Conservation (phyloP, 2,113 vertebrate genomes). For the Pterophyllum scalare region DNA sequence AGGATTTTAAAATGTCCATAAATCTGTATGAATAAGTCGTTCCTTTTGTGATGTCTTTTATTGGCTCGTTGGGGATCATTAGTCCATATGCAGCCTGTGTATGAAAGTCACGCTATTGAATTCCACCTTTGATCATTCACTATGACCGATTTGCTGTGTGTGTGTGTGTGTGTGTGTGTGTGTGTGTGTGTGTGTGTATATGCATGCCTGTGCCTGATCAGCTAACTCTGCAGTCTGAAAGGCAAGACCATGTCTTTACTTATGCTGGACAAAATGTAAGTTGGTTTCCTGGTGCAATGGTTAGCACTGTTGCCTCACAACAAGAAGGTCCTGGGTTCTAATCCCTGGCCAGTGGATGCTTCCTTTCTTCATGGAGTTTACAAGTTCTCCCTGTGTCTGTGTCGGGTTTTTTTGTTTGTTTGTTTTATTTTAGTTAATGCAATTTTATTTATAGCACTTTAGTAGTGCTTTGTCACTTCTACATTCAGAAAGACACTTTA, state of each 20-base stretch:
- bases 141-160: background rate
- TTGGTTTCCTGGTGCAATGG: background rate
- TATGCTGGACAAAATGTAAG: background rate
- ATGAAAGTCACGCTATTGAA: background rate
- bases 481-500: background rate
- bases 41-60: constrained; percentile 17
- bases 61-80: background rate
- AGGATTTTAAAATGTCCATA: constrained; percentile 36
- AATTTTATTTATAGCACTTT: background rate
- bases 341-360: background rate
- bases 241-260: background rate
- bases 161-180: background rate
- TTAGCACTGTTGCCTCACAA: no score
- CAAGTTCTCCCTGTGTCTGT: background rate
- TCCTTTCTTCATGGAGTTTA: background rate
- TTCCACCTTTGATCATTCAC: constrained; percentile 37
- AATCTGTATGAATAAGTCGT: background rate
- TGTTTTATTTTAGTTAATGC: background rate
- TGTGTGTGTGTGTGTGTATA: constrained; percentile 17
- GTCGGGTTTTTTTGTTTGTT: background rate
- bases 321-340: background rate
- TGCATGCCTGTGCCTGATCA: background rate
- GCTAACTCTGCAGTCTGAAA: constrained; percentile 1
- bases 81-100: constrained; percentile 20
- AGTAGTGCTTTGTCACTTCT: background rate